Conservation (phyloP, 2,113 vertebrate species). For the Henicopernis longicauda region DNA sequence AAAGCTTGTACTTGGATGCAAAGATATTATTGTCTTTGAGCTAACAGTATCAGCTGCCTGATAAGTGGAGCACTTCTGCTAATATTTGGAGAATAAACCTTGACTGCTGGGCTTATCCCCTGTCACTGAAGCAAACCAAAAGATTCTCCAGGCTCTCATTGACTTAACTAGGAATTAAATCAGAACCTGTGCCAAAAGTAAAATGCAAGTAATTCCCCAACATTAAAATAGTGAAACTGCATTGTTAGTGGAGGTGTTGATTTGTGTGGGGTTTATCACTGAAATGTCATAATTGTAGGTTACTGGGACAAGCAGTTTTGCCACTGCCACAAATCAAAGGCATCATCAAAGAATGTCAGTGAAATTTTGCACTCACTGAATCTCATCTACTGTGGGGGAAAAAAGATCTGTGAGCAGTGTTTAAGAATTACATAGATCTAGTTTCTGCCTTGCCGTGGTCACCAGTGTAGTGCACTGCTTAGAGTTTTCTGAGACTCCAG, state of each 20-base stretch:
- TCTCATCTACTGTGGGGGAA: background rate
- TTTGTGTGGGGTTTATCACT: background rate
- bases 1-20: background rate
- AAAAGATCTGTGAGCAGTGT: background rate
- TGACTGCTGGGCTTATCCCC: background rate
- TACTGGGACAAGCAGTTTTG: background rate
- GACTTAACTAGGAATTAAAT: background rate
- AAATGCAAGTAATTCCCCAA: background rate
- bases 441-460: background rate
- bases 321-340: background rate
- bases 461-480: background rate
- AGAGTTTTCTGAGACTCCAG: background rate
- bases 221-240: background rate
- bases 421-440: background rate
- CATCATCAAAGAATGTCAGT: background rate
- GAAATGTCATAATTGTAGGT: background rate
- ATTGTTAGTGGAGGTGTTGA: background rate
- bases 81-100: constrained; percentile 16
- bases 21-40: background rate
- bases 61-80: background rate
- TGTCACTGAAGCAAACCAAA: background rate
- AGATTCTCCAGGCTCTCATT: background rate
- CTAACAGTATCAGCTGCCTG: background rate
- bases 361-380: background rate
- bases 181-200: background rate